Evolutionary conservation across 2,888 invertebrate genomes (phyloP).

Genomic region (Nematopogon swammerdamellus): DNA sequence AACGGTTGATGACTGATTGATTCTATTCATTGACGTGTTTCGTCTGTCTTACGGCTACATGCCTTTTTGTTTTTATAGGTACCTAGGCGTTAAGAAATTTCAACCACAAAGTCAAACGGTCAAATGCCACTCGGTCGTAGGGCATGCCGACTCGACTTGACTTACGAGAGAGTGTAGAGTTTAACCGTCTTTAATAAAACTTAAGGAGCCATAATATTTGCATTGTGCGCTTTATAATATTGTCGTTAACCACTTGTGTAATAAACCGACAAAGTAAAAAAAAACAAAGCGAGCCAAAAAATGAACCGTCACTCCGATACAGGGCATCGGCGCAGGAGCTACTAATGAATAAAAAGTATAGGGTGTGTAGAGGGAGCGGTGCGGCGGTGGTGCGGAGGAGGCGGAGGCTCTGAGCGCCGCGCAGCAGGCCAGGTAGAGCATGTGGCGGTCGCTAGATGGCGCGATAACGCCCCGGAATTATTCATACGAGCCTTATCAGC

Average conservation of each 20-base stretch:
- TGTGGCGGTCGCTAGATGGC: constrained; percentile 43
- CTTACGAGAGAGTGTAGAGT: no score
- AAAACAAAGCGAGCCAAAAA: neutral
- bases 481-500: constrained; percentile 53
- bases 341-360: neutral
- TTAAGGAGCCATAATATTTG: neutral
- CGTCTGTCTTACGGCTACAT: no score
- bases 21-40: neutral
- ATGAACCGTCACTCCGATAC: neutral
- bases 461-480: constrained; percentile 49
- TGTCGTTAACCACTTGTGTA: neutral
- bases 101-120: no score
- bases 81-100: no score
- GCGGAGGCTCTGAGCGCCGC: no score
- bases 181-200: neutral
- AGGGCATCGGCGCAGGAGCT: neutral
- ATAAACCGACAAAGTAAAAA: neutral
- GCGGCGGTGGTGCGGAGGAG: no score
- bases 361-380: neutral
- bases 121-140: no score
- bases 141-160: no score
- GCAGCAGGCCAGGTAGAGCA: constrained; percentile 46
- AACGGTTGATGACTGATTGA: constrained; percentile 1
- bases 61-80: no score
- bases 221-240: neutral